Evolutionary conservation across 2,113 vertebrate genomes (phyloP), one percentile per base, ranked within the genome.

Genomic region (Mus musculus): DNA sequence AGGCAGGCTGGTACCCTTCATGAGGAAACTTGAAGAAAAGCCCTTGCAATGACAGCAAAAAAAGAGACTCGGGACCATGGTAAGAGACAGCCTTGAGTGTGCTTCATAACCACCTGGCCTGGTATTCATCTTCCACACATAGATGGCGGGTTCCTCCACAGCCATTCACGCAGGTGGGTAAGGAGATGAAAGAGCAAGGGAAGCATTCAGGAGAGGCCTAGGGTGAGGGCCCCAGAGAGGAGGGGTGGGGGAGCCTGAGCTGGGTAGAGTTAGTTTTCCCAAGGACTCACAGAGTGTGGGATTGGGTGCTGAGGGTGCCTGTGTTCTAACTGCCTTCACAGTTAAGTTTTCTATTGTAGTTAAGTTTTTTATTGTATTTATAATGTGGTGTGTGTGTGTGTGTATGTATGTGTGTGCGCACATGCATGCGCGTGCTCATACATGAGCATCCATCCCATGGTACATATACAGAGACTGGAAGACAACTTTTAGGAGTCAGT

Each of bases 161-260:
- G 36, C n/a, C 54, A 5, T 14, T 81, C 56, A n/a, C n/a, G 86
- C 33, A 0, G 6, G 36, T 26, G 86, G 67, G 52, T 49, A 24
- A 59, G 26, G 7, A 19, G n/a, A 69, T 7, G 26, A 4, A 16
- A 8, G 0, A 13, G 69, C 0, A 1, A 24, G 24, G n/a, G 56
- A 84, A 30, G 42, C 14, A 17, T 3, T 36, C 36, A 33, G 1
- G 19, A 19, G 36, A 24, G 54, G 36, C 14, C 81, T 30, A 28
- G 39, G 16, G 5, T 39, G 56, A 96, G 49, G 6, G 46, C n/a
- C 61, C 5, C 24, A 17, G 33, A 46, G 20, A 42, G 11, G 16
- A 39, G 14, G 26, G 52, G 28, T 71, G 22, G 7, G 59, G 52
- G 8, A 39, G 6, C 9, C 4, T 20, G 16, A 46, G 36, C 81